Conservation (phyloP, 2,888 invertebrate genomes). For the Tinea semifulvella region DNA sequence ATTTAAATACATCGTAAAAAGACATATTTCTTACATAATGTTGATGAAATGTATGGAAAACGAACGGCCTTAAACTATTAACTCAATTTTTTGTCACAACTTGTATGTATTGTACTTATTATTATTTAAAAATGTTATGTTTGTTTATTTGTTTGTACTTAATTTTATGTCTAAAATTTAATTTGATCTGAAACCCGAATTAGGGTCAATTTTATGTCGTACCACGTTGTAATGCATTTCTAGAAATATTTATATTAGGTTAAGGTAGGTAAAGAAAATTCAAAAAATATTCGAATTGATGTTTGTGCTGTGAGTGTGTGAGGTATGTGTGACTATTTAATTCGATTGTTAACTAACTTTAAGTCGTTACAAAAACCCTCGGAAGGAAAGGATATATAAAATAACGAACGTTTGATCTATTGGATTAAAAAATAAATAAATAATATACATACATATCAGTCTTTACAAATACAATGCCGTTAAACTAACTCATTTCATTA, state of each 20-base stretch:
- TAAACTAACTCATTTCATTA: too few species aligned
- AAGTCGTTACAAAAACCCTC: conserved; percentile 28
- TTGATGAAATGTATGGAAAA: too few species aligned
- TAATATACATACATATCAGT: too few species aligned
- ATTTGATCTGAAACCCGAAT: conserved; percentile 34
- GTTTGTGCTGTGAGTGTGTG: conserved; percentile 60
- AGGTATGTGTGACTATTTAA: conserved; percentile 58
- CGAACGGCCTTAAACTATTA: conserved; percentile 53
- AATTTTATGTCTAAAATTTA: conserved; percentile 41
- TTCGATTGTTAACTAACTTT: conserved; percentile 44
- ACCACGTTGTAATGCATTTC: conserved; percentile 64
- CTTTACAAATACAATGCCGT: too few species aligned
- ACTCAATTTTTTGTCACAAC: conserved; percentile 63
- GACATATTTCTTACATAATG: too few species aligned
- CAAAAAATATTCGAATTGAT: conserved; percentile 44
- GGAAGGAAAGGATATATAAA: too few species aligned
- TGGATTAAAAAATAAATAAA: too few species aligned
- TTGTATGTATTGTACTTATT: conserved; percentile 50
- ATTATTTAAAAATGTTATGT: conserved; percentile 62
- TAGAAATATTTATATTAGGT: conserved; percentile 62
- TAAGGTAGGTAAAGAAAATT: conserved; percentile 36
- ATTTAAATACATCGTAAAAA: too few species aligned
- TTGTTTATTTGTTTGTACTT: conserved; percentile 59
- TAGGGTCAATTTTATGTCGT: conserved; percentile 45
- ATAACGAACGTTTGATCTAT: too few species aligned